phyloP scores from a whole-genome alignment of 2,888 invertebrate species.

The Orgyia antiqua region DNA sequence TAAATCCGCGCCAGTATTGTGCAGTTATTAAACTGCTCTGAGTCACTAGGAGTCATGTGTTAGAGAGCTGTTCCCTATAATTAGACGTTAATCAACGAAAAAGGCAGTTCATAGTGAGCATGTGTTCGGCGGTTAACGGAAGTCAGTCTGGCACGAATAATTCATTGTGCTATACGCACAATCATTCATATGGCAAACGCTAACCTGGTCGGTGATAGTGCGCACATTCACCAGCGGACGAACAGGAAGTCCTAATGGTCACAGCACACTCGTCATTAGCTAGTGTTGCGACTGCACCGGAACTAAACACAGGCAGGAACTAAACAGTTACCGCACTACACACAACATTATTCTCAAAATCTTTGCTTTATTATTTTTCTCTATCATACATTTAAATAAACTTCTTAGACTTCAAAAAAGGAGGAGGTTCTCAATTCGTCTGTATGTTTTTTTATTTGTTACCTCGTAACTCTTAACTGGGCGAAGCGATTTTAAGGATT shows the following conservation, averaged over 20 bases:
- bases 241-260: slow-evolving; percentile 66
- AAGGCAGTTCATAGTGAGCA: slow-evolving; percentile 56
- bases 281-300: slow-evolving; percentile 48
- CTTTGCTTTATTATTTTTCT: no score
- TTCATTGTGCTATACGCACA: slow-evolving; percentile 57
- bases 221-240: slow-evolving; percentile 47
- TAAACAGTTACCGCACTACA: slow-evolving; percentile 51
- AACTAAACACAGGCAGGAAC: slow-evolving; percentile 62
- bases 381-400: no score
- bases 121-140: slow-evolving; percentile 65
- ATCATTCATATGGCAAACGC: slow-evolving; percentile 55
- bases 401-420: no score
- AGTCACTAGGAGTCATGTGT: slow-evolving; percentile 63
- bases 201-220: slow-evolving; percentile 43
- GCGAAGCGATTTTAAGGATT: no score
- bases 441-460: no score
- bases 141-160: slow-evolving; percentile 66
- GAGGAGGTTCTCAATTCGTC: no score
- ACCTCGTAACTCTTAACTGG: no score
- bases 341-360: no score
- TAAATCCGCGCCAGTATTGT: slow-evolving; percentile 47
- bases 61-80: slow-evolving; percentile 65
- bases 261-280: slow-evolving; percentile 38
- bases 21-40: slow-evolving; percentile 50
- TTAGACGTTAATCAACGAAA: slow-evolving; percentile 73